Base-by-base conservation (phyloP, 2,113 vertebrate genomes). In the Spea multiplicata region DNA sequence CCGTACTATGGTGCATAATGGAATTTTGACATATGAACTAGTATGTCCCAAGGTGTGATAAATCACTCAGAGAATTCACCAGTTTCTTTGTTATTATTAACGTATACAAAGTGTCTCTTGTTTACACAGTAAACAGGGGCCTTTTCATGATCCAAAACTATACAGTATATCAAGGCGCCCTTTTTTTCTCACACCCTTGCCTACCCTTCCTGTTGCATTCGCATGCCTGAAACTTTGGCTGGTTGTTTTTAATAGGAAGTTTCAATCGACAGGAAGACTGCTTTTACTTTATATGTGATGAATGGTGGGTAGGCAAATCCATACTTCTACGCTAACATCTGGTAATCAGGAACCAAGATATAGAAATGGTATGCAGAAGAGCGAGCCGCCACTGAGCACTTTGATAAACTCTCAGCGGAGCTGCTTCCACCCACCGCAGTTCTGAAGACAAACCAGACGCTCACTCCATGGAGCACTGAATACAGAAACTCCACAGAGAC, bases 341-440 rank as follows among this genome's bases (percentile, higher is more conserved):
- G 62, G 61, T 47, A 75, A 66, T n/a, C 62, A 64, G 62, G 59
- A 69, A 70, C 53, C 53, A 70, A 17, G 68, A n/a, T 46, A n/a
- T 75, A 6, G 13, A 64, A 53, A 10, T 3, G 55, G 46, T 65
- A 55, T 49, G 16, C 48, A 75, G 74, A 30, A 47, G 66, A 65
- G 47, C 14, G 57, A 75, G 73, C 73, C 4, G 47, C 48, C 47
- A 9, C 62, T 75, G 75, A 70, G 66, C 53, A 59, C 66, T 77
- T 70, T 77, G 66, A 69, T 77, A 61, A 77, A 77, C 44, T 57
- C 66, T 70, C 75, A 7, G 53, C 30, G 53, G 75, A 69, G 44
- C 66, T 13, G 44, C 75, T 76, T 76, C 50, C 44, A 57, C 45
- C 65, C 55, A 67, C 49, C 48, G 52, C 30, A 17, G 66, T 59